phyloP scores from a whole-genome alignment of 2,888 invertebrate species.

The Augiades crinisus region DNA sequence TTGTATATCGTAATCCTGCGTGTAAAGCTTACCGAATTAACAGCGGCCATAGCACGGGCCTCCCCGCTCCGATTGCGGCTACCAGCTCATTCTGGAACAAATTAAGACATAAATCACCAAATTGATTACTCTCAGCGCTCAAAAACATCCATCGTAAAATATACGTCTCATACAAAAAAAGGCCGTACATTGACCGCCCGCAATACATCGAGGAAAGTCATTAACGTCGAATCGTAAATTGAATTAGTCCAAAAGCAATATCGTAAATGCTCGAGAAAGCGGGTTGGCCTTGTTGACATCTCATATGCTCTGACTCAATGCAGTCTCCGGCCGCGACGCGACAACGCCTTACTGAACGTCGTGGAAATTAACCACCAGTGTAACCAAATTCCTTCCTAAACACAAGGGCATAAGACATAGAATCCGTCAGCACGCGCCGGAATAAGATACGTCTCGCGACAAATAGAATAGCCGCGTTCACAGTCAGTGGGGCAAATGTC shows the following conservation, averaged over 20 bases:
- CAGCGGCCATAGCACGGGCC: slow-evolving; percentile 79
- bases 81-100: slow-evolving; percentile 73
- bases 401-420: slow-evolving; percentile 44
- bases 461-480: slow-evolving; percentile 67
- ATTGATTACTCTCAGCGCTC: neutral
- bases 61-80: slow-evolving; percentile 41
- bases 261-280: slow-evolving; percentile 57
- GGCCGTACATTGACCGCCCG: slow-evolving; percentile 34
- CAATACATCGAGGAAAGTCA: slow-evolving; percentile 37
- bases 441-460: slow-evolving; percentile 59
- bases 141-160: slow-evolving; percentile 14
- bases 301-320: slow-evolving; percentile 64
- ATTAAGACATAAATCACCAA: slow-evolving; percentile 29
- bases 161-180: slow-evolving; percentile 27
- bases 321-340: slow-evolving; percentile 50
- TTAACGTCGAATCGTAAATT: slow-evolving; percentile 54
- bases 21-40: slow-evolving; percentile 82
- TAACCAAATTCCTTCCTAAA: slow-evolving; percentile 48
- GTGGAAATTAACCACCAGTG: slow-evolving; percentile 36
- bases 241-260: slow-evolving; percentile 67
- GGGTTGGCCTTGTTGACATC: slow-evolving; percentile 68
- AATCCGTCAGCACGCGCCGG: slow-evolving; percentile 43
- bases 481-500: slow-evolving; percentile 79
- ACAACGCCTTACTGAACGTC: slow-evolving; percentile 40
- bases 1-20: too few relatives aligned